phyloP scores from a whole-genome alignment of 1,140 invertebrate genomes.

The Sitophilus oryzae region DNA sequence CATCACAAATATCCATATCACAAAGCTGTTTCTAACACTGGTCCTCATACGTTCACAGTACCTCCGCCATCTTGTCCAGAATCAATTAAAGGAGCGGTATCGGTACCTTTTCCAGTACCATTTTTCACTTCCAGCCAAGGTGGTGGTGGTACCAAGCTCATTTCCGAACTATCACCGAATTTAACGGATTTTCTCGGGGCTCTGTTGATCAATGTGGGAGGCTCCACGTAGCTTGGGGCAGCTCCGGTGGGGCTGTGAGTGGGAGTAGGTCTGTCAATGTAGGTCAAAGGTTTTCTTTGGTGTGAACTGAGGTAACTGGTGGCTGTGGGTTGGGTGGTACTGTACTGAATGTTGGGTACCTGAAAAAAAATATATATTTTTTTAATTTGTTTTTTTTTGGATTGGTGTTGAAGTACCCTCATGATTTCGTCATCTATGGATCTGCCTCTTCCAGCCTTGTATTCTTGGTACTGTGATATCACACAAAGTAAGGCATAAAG shows the following conservation, averaged over 20 bases:
- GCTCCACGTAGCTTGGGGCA: conserved; percentile 23
- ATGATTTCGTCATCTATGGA: conserved; percentile 52
- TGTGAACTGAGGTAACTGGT: conserved; percentile 40
- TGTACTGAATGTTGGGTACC: conserved; percentile 43
- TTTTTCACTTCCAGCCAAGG: conserved; percentile 39
- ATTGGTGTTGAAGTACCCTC: conserved; percentile 29
- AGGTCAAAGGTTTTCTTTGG: conserved; percentile 32
- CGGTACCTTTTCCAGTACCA: conserved; percentile 30
- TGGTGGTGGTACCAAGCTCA: conserved; percentile 28
- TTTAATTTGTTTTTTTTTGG: too few species aligned
- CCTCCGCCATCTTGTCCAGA: conserved; percentile 16
- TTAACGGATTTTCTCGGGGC: conserved; percentile 42
- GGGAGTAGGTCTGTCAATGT: conserved; percentile 39
- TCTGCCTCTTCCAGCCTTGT: conserved; percentile 64
- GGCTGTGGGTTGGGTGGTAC: conserved; percentile 39
- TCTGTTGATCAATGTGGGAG: conserved; percentile 28
- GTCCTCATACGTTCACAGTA: conserved; percentile 17
- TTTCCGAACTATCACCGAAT: conserved; percentile 37
- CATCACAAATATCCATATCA: conserved; percentile 11
- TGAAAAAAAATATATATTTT: too few species aligned
- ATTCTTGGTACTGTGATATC: conserved; percentile 76
- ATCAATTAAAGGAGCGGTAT: conserved; percentile 39
- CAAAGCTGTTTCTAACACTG: conserved; percentile 21
- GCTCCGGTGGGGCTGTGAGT: conserved; percentile 29
- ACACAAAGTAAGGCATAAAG: conserved; percentile 72